A percentile compares a stretch with the other conserved stretches of the same genome.
Conservation (phyloP, 2,888 invertebrate species). For the Agrilus biguttatus region DNA sequence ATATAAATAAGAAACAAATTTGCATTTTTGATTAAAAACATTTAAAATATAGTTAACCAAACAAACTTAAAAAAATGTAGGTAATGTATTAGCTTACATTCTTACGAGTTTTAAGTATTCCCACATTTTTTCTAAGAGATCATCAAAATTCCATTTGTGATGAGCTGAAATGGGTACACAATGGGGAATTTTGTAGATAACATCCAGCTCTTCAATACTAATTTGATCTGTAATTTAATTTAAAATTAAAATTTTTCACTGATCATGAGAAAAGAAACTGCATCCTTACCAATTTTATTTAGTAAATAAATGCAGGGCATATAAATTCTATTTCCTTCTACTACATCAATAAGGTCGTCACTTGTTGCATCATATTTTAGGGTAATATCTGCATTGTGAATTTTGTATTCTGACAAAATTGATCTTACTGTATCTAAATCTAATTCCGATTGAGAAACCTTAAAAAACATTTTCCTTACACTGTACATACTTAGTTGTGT, state of each 20-base stretch:
- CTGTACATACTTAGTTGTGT: neutral
- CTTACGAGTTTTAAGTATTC: slow-evolving; percentile 85
- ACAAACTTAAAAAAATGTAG: slow-evolving; percentile 1
- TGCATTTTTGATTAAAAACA: neutral
- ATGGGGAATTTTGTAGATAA: slow-evolving; percentile 98
- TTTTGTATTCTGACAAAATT: slow-evolving; percentile 94
- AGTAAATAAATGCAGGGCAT: slow-evolving; percentile 97
- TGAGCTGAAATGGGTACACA: slow-evolving; percentile 99
- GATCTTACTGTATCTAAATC: slow-evolving; percentile 90
- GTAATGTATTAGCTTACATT: slow-evolving; percentile 47
- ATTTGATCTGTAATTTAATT: slow-evolving; percentile 60
- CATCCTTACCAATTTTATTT: slow-evolving; percentile 79
- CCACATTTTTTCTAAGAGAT: slow-evolving; percentile 96
- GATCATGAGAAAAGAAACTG: slow-evolving; percentile 12
- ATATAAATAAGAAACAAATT: neutral
- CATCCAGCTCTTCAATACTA: slow-evolving; percentile 89
- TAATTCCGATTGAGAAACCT: slow-evolving; percentile 81
- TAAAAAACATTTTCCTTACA: slow-evolving; percentile 10
- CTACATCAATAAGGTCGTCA: slow-evolving; percentile 95
- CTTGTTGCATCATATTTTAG: slow-evolving; percentile 88
- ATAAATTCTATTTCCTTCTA: slow-evolving; percentile 97
- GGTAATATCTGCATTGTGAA: slow-evolving; percentile 97
- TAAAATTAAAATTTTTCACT: slow-evolving; percentile 25
- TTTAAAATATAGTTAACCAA: slow-evolving; percentile 3
- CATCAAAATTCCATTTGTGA: slow-evolving; percentile 99